Evolutionary conservation across 2,888 invertebrate species (phyloP).

Genomic region (Parnassius smintheus): DNA sequence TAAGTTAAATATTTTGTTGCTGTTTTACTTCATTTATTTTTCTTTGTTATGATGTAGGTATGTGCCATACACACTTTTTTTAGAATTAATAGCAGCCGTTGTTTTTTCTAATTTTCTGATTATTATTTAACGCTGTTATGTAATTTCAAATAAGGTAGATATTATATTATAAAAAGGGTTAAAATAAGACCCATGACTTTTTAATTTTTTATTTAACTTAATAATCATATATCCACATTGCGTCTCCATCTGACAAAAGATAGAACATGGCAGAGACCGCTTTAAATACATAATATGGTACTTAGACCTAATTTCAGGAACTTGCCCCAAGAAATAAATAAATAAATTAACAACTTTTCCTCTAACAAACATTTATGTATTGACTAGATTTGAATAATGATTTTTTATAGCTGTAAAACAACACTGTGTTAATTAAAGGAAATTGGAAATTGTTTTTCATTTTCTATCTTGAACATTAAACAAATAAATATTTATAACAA

Average conservation of each 20-base stretch:
- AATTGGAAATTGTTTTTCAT: slow-evolving; percentile 67
- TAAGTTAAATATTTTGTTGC: no score
- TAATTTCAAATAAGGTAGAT: background rate
- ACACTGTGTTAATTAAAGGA: slow-evolving; percentile 64
- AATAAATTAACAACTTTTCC: slow-evolving; percentile 56
- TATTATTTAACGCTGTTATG: background rate
- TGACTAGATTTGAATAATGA: slow-evolving; percentile 71
- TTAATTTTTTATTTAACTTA: slow-evolving; percentile 29
- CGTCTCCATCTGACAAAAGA: slow-evolving; percentile 61
- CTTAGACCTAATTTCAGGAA: slow-evolving; percentile 70
- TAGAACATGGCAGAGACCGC: slow-evolving; percentile 63
- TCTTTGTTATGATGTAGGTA: no score
- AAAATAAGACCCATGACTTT: slow-evolving; percentile 18
- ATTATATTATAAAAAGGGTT: background rate
- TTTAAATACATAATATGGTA: slow-evolving; percentile 37
- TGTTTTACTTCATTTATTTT: no score
- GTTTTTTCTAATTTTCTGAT: no score
- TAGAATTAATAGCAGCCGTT: no score
- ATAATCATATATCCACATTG: slow-evolving; percentile 47
- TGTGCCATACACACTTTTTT: no score
- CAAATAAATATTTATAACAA: slow-evolving; percentile 51
- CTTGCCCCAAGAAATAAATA: slow-evolving; percentile 64
- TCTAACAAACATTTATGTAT: slow-evolving; percentile 72
- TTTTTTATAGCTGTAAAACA: slow-evolving; percentile 58
- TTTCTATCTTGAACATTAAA: slow-evolving; percentile 61